phyloP scores from a whole-genome alignment of 2,113 vertebrate genomes.

The Cavia porcellus region DNA sequence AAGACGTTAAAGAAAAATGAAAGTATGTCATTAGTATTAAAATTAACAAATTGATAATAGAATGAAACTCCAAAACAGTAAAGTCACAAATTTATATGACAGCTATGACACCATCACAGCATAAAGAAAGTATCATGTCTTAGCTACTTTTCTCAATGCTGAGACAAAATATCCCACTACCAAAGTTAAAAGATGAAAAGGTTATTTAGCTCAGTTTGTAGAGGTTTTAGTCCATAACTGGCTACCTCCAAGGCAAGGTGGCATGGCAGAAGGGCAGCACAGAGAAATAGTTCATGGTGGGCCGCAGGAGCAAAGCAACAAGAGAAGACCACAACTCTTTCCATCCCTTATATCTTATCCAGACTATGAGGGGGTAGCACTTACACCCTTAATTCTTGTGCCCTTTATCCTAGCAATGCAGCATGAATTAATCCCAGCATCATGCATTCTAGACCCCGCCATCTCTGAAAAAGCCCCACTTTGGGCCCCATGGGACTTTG shows the following conservation, averaged over 20 bases:
- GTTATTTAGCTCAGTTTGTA: neutral
- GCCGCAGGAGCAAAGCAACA: neutral
- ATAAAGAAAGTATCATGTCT: neutral
- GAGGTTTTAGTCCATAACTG: neutral
- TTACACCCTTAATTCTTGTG: neutral
- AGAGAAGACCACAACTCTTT: neutral
- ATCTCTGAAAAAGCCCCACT: no score
- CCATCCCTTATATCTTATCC: neutral
- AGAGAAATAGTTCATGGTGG: neutral
- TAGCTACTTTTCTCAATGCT: neutral
- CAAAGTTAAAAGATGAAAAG: neutral
- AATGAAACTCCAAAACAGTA: neutral
- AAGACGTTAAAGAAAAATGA: conserved; percentile 13
- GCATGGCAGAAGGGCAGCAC: neutral
- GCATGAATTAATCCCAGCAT: neutral
- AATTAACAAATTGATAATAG: neutral
- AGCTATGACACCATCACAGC: neutral
- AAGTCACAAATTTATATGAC: neutral
- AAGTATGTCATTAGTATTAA: neutral
- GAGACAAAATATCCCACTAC: neutral
- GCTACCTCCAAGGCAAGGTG: neutral
- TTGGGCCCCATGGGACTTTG: no score
- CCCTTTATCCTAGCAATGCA: neutral
- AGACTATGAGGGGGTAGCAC: neutral
- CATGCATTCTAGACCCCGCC: no score